Conservation (phyloP, 2,113 vertebrate species). For the Nerophis ophidion region DNA sequence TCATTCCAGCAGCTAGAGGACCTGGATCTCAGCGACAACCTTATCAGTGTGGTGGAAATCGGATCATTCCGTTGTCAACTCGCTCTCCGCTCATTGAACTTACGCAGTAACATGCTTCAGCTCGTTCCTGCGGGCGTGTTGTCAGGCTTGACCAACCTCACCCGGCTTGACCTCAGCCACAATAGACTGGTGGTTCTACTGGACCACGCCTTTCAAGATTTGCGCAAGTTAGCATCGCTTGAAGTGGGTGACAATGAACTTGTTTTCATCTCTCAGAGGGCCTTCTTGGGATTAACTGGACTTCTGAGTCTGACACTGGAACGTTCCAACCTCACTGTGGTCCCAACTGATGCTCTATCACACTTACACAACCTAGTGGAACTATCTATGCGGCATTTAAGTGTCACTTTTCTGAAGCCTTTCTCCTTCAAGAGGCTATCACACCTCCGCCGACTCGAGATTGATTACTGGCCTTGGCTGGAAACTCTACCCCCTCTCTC, state of each 20-base stretch:
- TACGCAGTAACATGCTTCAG: constrained; percentile 90
- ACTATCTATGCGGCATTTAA: constrained; percentile 67
- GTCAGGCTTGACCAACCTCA: constrained; percentile 89
- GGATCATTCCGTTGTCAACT: constrained; percentile 90
- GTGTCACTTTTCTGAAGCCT: constrained; percentile 72
- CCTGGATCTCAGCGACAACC: constrained; percentile 92
- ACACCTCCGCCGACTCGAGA: constrained; percentile 83
- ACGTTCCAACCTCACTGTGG: constrained; percentile 90
- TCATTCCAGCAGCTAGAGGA: constrained; percentile 90
- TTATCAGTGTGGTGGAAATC: constrained; percentile 87
- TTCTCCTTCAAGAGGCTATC: constrained; percentile 90
- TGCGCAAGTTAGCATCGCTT: constrained; percentile 84
- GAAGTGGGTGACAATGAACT: constrained; percentile 94
- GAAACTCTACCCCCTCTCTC: constrained; percentile 86
- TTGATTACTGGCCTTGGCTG: constrained; percentile 89
- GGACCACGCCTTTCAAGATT: constrained; percentile 97
- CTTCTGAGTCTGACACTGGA: constrained; percentile 87
- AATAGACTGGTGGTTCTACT: constrained; percentile 95
- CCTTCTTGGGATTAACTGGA: constrained; percentile 88
- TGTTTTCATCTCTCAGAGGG: constrained; percentile 92
- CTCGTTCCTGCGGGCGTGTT: constrained; percentile 88
- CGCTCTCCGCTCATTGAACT: constrained; percentile 83
- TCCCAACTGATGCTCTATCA: constrained; percentile 68
- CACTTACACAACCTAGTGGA: constrained; percentile 67
- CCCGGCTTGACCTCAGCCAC: constrained; percentile 92